Evolutionary conservation across 2,888 invertebrate genomes (phyloP).

Genomic region (Tricholauxania praeusta): DNA sequence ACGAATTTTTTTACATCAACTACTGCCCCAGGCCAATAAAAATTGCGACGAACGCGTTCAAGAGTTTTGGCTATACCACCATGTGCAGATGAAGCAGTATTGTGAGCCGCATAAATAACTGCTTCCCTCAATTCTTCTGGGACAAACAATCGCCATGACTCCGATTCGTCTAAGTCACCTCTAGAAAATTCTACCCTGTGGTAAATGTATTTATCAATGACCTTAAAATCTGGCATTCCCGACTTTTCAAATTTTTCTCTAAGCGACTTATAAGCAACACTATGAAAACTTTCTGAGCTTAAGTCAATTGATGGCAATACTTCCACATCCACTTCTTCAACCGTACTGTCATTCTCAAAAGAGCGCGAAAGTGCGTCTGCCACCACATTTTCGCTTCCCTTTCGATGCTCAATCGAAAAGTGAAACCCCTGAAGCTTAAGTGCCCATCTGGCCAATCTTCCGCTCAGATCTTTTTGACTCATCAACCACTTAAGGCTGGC

Average conservation of each 20-base stretch:
- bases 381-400: conserved; percentile 16
- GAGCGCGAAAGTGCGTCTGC: conserved; percentile 11
- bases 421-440: conserved; percentile 2
- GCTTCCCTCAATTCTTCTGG: background rate
- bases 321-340: background rate
- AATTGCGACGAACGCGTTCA: conserved; percentile 10
- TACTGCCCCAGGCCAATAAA: conserved; percentile 4
- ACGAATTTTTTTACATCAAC: conserved; percentile 5
- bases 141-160: conserved; percentile 5
- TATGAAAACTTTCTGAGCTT: background rate
- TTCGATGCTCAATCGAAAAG: background rate
- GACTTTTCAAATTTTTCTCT: background rate
- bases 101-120: background rate
- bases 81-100: conserved; percentile 4
- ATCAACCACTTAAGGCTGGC: too few relatives aligned
- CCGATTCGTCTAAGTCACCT: conserved; percentile 7
- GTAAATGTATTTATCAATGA: conserved; percentile 14
- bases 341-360: background rate
- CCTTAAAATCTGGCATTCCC: background rate
- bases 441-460: too few relatives aligned
- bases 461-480: too few relatives aligned
- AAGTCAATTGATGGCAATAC: background rate
- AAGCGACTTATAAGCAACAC: too few relatives aligned
- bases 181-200: conserved; percentile 12
- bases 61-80: conserved; percentile 16